Evolutionary conservation across 2,888 invertebrate genomes (phyloP), one percentile per base, ranked within the genome.

Genomic region (Eristalis pertinax): DNA sequence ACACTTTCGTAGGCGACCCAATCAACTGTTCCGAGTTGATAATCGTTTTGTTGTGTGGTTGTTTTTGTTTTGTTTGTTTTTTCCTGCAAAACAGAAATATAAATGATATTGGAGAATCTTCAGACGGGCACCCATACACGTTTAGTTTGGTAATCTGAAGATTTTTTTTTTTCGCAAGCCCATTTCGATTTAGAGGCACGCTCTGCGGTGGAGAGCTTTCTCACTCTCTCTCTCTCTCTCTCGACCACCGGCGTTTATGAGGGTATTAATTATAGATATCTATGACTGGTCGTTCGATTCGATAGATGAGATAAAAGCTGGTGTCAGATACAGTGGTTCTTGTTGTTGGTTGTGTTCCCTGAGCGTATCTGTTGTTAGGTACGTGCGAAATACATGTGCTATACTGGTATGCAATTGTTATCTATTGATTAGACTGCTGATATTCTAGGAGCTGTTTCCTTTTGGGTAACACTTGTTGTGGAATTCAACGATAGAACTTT

Each of bases 21-120:
- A 78, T 78, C 70, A 58, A 50, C 43, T 32, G 63, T 24, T 77
- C 26, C 69, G 24, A 79, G 29, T 72, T 67, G 73, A 79, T 72
- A 72, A 78, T 78, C 38, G 3, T 56, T n/a, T 10, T 7, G 43
- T 50, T n/a, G 50, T 24, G 64, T 70, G 69, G 7, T 29, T 10
- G 26, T 29, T n/a, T 15, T 15, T 29, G 24, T 2, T 62, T 1
- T 26, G 60, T 60, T 62, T 29, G 29, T 38, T 38, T 19, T 38
- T 41, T 11, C 62, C 32, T 32, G 32, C 32, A 32, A 32, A 22
- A 69, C 15, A 24, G 7, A 35, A 77, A 63, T 35, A 32, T 24
- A 35, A 64, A 43, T 26, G 24, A 32, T 63, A 72, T 78, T 78
- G 58, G 63, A 70, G 50, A 70, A 64, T 70, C 64, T 58, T 19